These are phyloP conservation scores for Conus betulinus DNA, from an alignment of 1,140 invertebrate genomes.

Conservation along the genomic window DNA sequence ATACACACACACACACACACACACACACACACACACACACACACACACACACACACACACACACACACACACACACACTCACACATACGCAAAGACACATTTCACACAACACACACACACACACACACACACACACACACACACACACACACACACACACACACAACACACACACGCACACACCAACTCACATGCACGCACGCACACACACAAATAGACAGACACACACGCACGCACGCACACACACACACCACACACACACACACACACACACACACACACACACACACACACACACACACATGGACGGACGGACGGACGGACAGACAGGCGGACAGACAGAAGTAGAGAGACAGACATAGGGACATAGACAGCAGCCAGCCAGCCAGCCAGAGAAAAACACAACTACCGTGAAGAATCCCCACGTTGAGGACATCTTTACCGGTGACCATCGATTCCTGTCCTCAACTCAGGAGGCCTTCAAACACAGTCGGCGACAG, in stretches of 20 bases:
- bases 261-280: not conserved
- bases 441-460: not conserved
- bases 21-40: too few relatives aligned
- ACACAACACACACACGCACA: not conserved
- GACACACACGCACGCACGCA: not conserved
- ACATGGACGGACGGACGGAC: not conserved
- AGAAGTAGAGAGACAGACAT: not conserved
- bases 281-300: not conserved
- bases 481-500: too few relatives aligned
- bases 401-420: not conserved
- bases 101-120: conserved; percentile 16
- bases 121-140: not conserved
- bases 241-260: not conserved
- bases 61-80: not conserved
- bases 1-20: too few relatives aligned
- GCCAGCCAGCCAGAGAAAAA: too few relatives aligned
- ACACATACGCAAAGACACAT: conserved; percentile 1
- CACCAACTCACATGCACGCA: not conserved
- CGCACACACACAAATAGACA: not conserved
- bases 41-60: conserved; percentile 11
- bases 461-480: too few relatives aligned
- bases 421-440: not conserved
- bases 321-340: not conserved
- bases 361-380: not conserved
- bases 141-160: not conserved